A percentile compares a stretch with the other conserved stretches of the same genome.
Conservation (phyloP, 1,140 invertebrate species). For the Drosophila willistoni region DNA sequence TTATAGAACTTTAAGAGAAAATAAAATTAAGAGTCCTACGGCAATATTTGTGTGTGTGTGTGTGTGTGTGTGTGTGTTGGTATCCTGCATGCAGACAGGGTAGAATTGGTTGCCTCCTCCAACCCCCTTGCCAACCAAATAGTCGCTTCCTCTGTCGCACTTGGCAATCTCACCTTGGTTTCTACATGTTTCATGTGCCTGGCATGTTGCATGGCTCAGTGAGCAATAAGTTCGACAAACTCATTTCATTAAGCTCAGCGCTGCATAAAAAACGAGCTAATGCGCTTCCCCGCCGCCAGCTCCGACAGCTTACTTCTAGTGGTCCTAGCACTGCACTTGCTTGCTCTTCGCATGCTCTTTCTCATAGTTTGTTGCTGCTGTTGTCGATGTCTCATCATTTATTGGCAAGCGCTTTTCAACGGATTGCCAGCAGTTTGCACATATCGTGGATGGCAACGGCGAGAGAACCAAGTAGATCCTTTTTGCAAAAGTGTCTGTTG, state of each 20-base stretch:
- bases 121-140: not conserved
- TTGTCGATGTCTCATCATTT: constrained; percentile 54
- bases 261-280: constrained; percentile 75
- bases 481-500: constrained; percentile 50
- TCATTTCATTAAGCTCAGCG: constrained; percentile 77
- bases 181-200: constrained; percentile 15
- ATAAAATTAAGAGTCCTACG: constrained; percentile 3
- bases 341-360: constrained; percentile 20
- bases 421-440: constrained; percentile 65
- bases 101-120: not conserved
- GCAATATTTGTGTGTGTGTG: no score
- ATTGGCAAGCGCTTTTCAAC: constrained; percentile 80
- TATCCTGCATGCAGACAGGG: not conserved
- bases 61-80: not conserved
- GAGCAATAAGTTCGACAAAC: constrained; percentile 79
- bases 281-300: constrained; percentile 42
- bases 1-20: not conserved
- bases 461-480: constrained; percentile 4
- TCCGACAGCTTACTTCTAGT: not conserved
- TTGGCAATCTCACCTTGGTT: constrained; percentile 17
- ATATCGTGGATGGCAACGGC: constrained; percentile 24
- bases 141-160: not conserved
- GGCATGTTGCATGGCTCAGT: constrained; percentile 75
- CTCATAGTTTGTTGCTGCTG: constrained; percentile 11
- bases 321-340: not conserved